Percentiles rank a stretch among this genome's conserved stretches.
phyloP scores from a whole-genome alignment of 2,113 vertebrate genomes.

The Excalfactoria chinensis region DNA sequence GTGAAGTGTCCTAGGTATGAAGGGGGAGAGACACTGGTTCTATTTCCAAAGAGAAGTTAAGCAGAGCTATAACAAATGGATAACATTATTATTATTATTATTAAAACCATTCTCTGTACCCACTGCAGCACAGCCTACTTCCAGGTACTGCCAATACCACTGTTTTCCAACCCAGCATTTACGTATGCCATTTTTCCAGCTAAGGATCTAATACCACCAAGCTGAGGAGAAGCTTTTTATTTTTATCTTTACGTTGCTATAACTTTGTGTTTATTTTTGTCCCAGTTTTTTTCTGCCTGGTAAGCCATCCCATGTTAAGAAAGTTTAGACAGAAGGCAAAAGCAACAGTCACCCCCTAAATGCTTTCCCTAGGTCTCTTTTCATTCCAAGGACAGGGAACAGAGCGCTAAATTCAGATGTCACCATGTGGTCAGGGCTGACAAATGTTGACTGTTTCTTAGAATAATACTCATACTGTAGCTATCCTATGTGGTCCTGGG shows the following conservation, averaged over 20 bases:
- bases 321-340: not conserved
- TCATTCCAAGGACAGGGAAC: not conserved
- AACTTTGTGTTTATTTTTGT: not conserved
- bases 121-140: not conserved
- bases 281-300: not conserved
- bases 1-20: not conserved
- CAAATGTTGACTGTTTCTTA: constrained; percentile 29
- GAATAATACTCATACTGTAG: constrained; percentile 22
- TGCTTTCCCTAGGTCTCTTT: not conserved
- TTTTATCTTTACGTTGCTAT: not conserved
- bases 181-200: not conserved
- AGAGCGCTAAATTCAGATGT: constrained; percentile 14
- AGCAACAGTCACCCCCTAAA: not conserved
- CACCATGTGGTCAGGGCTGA: constrained; percentile 19
- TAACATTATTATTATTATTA: not conserved
- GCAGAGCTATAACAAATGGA: not conserved
- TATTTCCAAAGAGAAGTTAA: not conserved
- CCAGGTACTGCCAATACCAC: not conserved
- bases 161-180: not conserved
- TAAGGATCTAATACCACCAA: not conserved
- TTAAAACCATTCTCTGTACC: not conserved
- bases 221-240: not conserved
- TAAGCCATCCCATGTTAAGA: not conserved
- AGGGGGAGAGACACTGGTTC: not conserved
- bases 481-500: constrained; percentile 3